A percentile compares a stretch with the other conserved stretches of the same genome.
phyloP scores from a whole-genome alignment of 1,140 invertebrate genomes.

The Lucilia cuprina region DNA sequence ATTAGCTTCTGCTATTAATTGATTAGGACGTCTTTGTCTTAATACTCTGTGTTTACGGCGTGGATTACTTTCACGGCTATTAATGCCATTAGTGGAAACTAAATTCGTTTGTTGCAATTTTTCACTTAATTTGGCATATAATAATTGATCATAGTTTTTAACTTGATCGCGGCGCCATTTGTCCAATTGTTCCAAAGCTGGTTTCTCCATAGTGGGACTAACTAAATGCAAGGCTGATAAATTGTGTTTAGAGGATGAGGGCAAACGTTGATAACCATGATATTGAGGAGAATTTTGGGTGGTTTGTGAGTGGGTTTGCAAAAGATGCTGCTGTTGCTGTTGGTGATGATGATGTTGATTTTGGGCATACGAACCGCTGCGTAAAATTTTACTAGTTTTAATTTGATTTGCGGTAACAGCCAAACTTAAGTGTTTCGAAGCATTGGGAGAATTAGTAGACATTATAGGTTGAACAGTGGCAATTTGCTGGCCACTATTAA shows the following conservation, averaged over 20 bases:
- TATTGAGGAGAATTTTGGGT: conserved; percentile 42
- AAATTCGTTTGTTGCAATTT: conserved; percentile 51
- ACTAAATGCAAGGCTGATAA: conserved; percentile 38
- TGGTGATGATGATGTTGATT: not conserved
- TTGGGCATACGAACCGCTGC: conserved; percentile 37
- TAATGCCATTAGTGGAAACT: not conserved
- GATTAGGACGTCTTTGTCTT: conserved; percentile 40
- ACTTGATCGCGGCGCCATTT: conserved; percentile 45
- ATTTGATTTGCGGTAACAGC: conserved; percentile 25
- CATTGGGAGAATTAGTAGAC: conserved; percentile 30
- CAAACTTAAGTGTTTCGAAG: not conserved
- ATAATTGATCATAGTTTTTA: conserved; percentile 58
- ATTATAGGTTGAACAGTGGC: conserved; percentile 58
- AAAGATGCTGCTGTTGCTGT: not conserved
- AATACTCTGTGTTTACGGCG: conserved; percentile 49
- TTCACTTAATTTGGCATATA: conserved; percentile 58
- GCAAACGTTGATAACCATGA: conserved; percentile 53
- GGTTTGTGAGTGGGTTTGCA: conserved; percentile 27
- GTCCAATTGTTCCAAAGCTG: conserved; percentile 39
- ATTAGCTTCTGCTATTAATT: conserved; percentile 1
- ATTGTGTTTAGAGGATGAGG: conserved; percentile 37
- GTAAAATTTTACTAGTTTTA: conserved; percentile 41
- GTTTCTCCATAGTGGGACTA: conserved; percentile 35
- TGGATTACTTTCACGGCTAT: conserved; percentile 24
- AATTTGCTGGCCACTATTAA: conserved; percentile 46